phyloP scores from a whole-genome alignment of 2,888 invertebrate species.

The Lordiphosa andalusiaca region DNA sequence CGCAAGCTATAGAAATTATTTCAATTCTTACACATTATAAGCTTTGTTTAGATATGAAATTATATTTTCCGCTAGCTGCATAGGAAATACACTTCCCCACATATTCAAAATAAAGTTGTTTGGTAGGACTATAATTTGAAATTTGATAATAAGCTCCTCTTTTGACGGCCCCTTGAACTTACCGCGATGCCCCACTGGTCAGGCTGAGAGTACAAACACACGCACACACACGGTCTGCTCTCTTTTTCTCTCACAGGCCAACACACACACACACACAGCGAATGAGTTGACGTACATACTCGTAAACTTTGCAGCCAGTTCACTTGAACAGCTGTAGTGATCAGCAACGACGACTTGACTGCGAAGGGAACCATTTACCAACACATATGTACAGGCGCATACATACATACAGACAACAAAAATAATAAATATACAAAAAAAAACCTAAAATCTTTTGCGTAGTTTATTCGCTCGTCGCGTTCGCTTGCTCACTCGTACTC shows the following conservation, averaged over 20 bases:
- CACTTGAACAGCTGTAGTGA: constrained; percentile 69
- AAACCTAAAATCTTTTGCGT: constrained; percentile 63
- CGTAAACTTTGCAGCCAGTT: constrained; percentile 63
- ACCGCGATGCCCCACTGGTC: constrained; percentile 38
- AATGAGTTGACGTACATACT: constrained; percentile 24
- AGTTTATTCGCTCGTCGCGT: constrained; percentile 50
- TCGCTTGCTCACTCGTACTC: constrained; percentile 29
- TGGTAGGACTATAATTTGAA: too few species aligned
- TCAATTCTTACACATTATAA: too few species aligned
- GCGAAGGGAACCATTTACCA: constrained; percentile 43
- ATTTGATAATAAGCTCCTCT: not conserved
- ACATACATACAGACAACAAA: constrained; percentile 27
- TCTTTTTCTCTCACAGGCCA: constrained; percentile 16
- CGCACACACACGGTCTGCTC: constrained; percentile 20
- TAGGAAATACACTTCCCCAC: too few species aligned
- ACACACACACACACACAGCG: constrained; percentile 11
- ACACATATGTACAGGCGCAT: constrained; percentile 7
- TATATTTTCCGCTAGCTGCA: too few species aligned
- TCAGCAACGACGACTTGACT: constrained; percentile 60
- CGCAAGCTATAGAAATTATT: too few species aligned
- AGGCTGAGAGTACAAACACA: constrained; percentile 33
- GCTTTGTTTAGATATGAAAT: too few species aligned
- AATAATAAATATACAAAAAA: constrained; percentile 35
- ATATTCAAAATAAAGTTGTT: too few species aligned
- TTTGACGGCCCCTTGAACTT: constrained; percentile 16